Percentiles rank a stretch among this genome's conserved stretches.
Conservation (phyloP, 1,140 invertebrate genomes). For the Calosoma granatense region DNA sequence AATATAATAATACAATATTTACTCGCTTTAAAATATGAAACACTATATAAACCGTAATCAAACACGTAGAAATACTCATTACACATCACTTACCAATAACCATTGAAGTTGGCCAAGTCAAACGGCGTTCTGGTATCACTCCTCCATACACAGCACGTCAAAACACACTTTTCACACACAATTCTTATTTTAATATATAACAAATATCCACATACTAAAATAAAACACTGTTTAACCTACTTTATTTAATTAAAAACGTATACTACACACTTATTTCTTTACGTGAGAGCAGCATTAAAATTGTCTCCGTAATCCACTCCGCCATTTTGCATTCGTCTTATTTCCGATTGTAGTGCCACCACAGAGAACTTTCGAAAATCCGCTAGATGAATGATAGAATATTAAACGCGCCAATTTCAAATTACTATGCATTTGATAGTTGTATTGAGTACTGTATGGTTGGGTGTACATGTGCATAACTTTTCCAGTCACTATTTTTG, state of each 20-base stretch:
- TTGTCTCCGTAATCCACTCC: neutral
- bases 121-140: neutral
- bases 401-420: neutral
- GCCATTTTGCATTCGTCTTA: conserved; percentile 4
- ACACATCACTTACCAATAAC: neutral
- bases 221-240: neutral
- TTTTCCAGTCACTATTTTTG: too few species aligned
- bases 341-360: neutral
- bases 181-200: neutral
- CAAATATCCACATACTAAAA: conserved; percentile 5
- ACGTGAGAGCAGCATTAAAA: conserved; percentile 3
- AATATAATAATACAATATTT: neutral
- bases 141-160: neutral
- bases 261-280: neutral
- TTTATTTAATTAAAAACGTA: neutral
- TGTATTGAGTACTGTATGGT: too few species aligned
- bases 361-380: neutral
- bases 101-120: conserved; percentile 4
- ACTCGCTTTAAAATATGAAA: neutral
- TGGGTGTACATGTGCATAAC: too few species aligned
- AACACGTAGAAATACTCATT: neutral
- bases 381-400: neutral
- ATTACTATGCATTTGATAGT: too few species aligned
- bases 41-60: too few species aligned
- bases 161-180: conserved; percentile 1